Evolutionary conservation across 1,140 invertebrate genomes (phyloP).

Genomic region (Heterodera schachtii): DNA sequence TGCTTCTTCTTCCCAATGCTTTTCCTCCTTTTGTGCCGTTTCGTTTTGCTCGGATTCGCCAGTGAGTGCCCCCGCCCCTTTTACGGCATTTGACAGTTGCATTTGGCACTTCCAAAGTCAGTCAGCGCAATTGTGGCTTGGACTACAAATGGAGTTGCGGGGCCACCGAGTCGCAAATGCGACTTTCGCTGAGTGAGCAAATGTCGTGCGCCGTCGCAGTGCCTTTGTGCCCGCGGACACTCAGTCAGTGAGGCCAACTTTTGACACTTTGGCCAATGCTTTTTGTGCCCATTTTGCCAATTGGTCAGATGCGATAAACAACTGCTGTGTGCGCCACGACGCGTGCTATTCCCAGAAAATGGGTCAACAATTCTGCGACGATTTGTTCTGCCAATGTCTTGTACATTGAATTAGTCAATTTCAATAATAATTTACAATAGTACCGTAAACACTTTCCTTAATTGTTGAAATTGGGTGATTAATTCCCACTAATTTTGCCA

Average conservation of each 20-base stretch:
- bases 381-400: conserved; percentile 11
- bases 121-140: conserved; percentile 19
- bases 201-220: neutral
- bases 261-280: neutral
- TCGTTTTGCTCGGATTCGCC: too few species aligned
- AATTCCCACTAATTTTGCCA: too few species aligned
- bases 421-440: too few species aligned
- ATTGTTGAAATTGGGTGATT: too few species aligned
- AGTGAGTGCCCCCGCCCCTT: too few species aligned
- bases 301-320: conserved; percentile 7
- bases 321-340: conserved; percentile 7
- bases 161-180: neutral
- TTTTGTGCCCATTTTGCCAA: neutral
- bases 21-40: too few species aligned
- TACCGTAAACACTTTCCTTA: too few species aligned
- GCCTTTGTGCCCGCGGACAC: conserved; percentile 17
- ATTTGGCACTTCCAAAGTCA: too few species aligned
- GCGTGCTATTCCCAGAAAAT: conserved; percentile 4
- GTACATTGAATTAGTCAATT: neutral
- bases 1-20: too few species aligned
- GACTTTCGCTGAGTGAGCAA: conserved; percentile 8
- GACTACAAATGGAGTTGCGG: conserved; percentile 18
- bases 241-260: neutral
- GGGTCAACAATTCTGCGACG: conserved; percentile 1
- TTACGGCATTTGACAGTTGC: too few species aligned